A percentile compares a stretch with the other conserved stretches of the same genome.
Evolutionary conservation across 2,888 invertebrate genomes (phyloP).

Genomic region (Drosophila pseudotakahashii): DNA sequence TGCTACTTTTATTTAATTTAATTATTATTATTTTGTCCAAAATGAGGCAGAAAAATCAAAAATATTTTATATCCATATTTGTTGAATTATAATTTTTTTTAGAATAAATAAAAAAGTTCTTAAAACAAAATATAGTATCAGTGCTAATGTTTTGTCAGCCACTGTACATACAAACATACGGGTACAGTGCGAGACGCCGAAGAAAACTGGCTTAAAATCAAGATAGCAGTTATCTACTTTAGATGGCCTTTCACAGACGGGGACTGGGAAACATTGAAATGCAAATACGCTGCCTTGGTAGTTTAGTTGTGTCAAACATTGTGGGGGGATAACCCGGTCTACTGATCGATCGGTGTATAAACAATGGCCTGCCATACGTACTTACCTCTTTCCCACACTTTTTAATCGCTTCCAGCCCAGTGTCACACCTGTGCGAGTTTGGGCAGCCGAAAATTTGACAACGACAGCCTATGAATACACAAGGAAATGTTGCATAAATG

Average conservation of each 20-base stretch:
- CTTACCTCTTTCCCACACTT: slow-evolving; percentile 17
- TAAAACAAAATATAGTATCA: too few relatives aligned
- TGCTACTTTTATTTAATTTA: too few relatives aligned
- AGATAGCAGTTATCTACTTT: slow-evolving; percentile 44
- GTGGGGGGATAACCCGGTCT: not conserved
- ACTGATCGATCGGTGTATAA: slow-evolving; percentile 7
- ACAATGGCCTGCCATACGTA: slow-evolving; percentile 2
- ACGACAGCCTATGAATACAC: slow-evolving; percentile 22
- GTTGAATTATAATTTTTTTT: too few relatives aligned
- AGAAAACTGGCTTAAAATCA: slow-evolving; percentile 28
- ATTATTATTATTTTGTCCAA: too few relatives aligned
- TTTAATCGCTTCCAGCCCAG: slow-evolving; percentile 11
- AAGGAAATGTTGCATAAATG: slow-evolving; percentile 55
- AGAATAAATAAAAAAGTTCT: too few relatives aligned
- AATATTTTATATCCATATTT: too few relatives aligned
- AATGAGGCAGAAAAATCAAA: too few relatives aligned
- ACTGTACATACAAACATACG: not conserved
- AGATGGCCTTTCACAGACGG: slow-evolving; percentile 18
- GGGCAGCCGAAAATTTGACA: slow-evolving; percentile 18
- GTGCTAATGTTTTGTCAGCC: not conserved
- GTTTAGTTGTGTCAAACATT: slow-evolving; percentile 1
- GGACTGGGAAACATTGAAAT: slow-evolving; percentile 11
- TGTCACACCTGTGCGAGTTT: slow-evolving; percentile 11
- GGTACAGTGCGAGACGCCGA: not conserved
- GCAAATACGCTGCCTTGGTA: slow-evolving; percentile 13